Evolutionary conservation across 1,140 invertebrate genomes (phyloP), one percentile per base, ranked within the genome.

Genomic region (Dufourea novaeangliae): DNA sequence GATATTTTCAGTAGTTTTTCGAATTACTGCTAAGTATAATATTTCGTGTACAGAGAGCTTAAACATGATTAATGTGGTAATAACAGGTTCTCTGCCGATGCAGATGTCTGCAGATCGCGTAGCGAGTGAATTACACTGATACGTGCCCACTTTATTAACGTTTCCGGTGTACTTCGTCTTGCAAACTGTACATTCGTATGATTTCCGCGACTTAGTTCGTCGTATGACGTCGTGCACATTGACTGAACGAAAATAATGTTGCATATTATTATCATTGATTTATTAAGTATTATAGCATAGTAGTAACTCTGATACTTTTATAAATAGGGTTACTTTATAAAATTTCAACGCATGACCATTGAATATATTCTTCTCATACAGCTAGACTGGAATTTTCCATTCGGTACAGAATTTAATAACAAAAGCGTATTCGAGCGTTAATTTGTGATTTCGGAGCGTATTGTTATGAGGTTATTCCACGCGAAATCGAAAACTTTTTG

Each of bases 81-180:
- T 61, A 50, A 62, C 29, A 72, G 25, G 46, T 39, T 32, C 34
- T 17, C 34, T 17, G n/a, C 17, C 37, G 17, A 27, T 29, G 22
- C 27, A 41, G 0, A n/a, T 20, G 2, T 2, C 6, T 10, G 25
- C 2, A 46, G 52, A 72, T 64, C 44, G 14, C n/a, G 34, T 50
- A 2, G 7, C 41, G 6, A 17, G 20, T 10, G 41, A 62, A 50
- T 72, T 50, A 10, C 29, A 32, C 12, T 37, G 17, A 37, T 34
- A 34, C 69, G 56, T 8, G 29, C 11, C 5, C 14, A 6, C 41
- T 50, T 62, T 34, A 72, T 62, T 63, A 32, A 62, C 11, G 10
- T 20, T 64, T 72, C 70, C 70, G n/a, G 70, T 17, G 44, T 10
- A 39, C 32, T 72, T 64, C 11, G 25, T 22, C 32, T 39, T 63